Conservation (phyloP, 2,888 invertebrate genomes). For the Synergus umbraculus region DNA sequence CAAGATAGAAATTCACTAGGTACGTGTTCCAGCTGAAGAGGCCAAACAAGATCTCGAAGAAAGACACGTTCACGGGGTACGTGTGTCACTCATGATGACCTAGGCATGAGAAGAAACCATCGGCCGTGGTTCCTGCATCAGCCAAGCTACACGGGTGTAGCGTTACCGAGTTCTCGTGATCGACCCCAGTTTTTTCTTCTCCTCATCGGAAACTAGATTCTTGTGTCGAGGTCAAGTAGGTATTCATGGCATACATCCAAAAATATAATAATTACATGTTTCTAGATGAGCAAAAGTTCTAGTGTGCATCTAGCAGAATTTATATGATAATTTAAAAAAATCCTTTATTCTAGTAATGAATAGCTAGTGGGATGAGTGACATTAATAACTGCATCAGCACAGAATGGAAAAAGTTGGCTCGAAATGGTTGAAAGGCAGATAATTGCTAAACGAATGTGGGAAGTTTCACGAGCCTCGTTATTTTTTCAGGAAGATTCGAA, state of each 20-base stretch:
- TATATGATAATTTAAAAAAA: too few relatives aligned
- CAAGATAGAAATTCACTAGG: background rate
- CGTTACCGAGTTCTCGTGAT: slow-evolving; percentile 23
- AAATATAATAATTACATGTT: slow-evolving; percentile 16
- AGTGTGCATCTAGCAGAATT: too few relatives aligned
- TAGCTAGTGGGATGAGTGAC: too few relatives aligned
- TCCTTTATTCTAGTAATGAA: too few relatives aligned
- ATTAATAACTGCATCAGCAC: background rate
- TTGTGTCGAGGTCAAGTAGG: slow-evolving; percentile 17
- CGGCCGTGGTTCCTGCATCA: slow-evolving; percentile 1
- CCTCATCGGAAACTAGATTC: slow-evolving; percentile 17
- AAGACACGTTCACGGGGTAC: background rate
- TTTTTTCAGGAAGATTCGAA: background rate
- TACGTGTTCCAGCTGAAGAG: background rate
- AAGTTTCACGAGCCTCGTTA: background rate
- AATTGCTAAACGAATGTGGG: background rate
- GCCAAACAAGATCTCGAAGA: background rate
- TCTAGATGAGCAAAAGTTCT: too few relatives aligned
- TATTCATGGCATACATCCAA: background rate
- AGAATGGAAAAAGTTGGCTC: background rate
- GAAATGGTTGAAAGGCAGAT: background rate
- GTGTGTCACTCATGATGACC: slow-evolving; percentile 1
- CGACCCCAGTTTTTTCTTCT: background rate
- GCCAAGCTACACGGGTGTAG: slow-evolving; percentile 25
- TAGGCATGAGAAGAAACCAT: slow-evolving; percentile 2